These are phyloP conservation scores for Steromphala cineraria DNA, from an alignment of 2,888 invertebrate genomes.

Conservation along the genomic window DNA sequence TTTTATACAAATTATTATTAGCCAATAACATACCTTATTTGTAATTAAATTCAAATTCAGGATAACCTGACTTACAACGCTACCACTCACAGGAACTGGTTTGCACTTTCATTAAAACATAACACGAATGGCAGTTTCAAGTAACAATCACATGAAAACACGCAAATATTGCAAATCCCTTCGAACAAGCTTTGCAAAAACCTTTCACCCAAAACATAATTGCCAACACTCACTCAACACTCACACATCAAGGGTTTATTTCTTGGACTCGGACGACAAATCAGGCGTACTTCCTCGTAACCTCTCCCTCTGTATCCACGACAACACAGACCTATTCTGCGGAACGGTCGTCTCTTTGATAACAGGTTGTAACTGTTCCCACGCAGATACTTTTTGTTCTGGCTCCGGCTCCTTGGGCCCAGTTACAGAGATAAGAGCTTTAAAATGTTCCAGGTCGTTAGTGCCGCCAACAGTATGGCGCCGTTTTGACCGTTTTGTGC, in stretches of 20 bases:
- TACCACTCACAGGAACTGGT: too few relatives aligned
- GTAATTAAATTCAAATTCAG: too few relatives aligned
- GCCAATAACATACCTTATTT: too few relatives aligned
- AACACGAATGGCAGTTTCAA: too few relatives aligned
- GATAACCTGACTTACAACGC: too few relatives aligned
- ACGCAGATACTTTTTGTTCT: conserved; percentile 57
- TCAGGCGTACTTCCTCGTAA: conserved; percentile 75
- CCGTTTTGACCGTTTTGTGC: conserved; percentile 75
- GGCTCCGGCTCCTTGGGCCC: conserved; percentile 35
- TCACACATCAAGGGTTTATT: background rate
- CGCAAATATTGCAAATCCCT: too few relatives aligned
- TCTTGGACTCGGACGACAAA: conserved; percentile 28
- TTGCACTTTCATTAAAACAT: too few relatives aligned
- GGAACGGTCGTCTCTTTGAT: conserved; percentile 48
- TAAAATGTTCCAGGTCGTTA: conserved; percentile 86
- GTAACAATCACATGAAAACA: too few relatives aligned
- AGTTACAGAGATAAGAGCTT: conserved; percentile 60
- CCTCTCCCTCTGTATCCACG: conserved; percentile 77
- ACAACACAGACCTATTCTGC: conserved; percentile 57
- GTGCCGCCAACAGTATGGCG: conserved; percentile 94
- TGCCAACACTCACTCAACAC: background rate
- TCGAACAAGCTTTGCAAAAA: too few relatives aligned
- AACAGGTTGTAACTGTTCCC: conserved; percentile 72
- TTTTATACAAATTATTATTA: too few relatives aligned
- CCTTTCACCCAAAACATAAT: background rate